Percentiles rank a stretch among this genome's conserved stretches.
Evolutionary conservation across 2,888 invertebrate species (phyloP).

Genomic region (Brachypalpus laphriformis): DNA sequence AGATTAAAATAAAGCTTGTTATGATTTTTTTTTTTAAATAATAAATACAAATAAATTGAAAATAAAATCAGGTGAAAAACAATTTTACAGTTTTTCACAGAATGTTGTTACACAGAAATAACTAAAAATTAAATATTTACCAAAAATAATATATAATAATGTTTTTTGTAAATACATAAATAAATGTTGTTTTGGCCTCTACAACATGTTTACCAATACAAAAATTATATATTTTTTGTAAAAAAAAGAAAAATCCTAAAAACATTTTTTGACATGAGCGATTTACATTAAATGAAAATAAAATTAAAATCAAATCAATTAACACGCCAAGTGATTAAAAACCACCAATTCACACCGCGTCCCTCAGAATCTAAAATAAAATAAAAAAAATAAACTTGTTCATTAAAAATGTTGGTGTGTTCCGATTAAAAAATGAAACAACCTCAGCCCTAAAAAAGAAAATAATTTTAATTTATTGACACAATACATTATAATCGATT

Average conservation of each 20-base stretch:
- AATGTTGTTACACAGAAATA: not conserved
- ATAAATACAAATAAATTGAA: not conserved
- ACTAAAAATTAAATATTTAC: conserved; percentile 18
- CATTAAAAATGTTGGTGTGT: not conserved
- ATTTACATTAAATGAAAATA: conserved; percentile 16
- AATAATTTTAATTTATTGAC: conserved; percentile 3
- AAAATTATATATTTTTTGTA: conserved; percentile 44
- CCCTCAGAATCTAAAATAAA: not conserved
- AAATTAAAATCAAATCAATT: not conserved
- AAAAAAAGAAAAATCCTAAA: conserved; percentile 4
- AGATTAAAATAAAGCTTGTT: conserved; percentile 50
- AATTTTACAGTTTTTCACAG: conserved; percentile 49
- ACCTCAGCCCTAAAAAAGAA: not conserved
- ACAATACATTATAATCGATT: conserved; percentile 20
- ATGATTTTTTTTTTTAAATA: conserved; percentile 21
- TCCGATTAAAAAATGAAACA: not conserved
- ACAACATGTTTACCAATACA: conserved; percentile 28
- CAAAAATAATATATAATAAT: not conserved
- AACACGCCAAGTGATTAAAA: not conserved
- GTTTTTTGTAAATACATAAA: conserved; percentile 52
- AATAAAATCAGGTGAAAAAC: conserved; percentile 24
- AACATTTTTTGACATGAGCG: conserved; percentile 16
- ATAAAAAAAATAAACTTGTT: not conserved
- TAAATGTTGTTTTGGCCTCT: conserved; percentile 23
- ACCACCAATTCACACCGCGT: not conserved